Base-by-base conservation (phyloP, 2,888 invertebrate genomes). In the Magallana nippona region DNA sequence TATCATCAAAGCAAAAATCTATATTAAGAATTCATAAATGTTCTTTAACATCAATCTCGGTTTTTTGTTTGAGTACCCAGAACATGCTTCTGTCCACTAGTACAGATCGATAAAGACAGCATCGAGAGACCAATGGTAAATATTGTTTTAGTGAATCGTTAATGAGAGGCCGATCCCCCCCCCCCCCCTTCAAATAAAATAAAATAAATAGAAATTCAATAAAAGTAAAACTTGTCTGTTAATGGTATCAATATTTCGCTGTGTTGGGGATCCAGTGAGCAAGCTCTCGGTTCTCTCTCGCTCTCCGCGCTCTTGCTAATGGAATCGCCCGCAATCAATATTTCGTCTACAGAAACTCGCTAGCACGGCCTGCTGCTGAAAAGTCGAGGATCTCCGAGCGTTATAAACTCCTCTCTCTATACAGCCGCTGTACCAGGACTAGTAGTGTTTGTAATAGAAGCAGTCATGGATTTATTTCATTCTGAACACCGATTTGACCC, bases 291-390 rank as follows among this genome's bases (percentile, higher is more conserved):
- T 55, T 78, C 44, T n/a, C 44, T 44, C 55, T 44, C n/a, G n/a
- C 78, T 10, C 55, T 78, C 55, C 22, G 57, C 15, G 19, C 56
- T 32, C 15, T 79, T 57, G 79, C 57, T 57, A 57, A 79, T 79
- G 79, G 79, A 79, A 79, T 79, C 79, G 79, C 79, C 79, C 57
- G 79, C 79, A 57, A 79, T 79, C 79, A 79, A 79, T 79, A 79
- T 57, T 32, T 55, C 44, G 32, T 44, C 79, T 79, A 56, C 79
- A 79, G 79, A 79, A n/a, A 71, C 27, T 71, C 32, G 27, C 27
- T 13, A 71, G 15, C 71, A 44, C 44, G 27, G 62, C 22, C 11
- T 19, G 71, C 71, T 71, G 71, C 27, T 71, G 71, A 71, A 71
- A 71, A 44, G 44, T 44, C 71, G 15, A 22, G 71, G 71, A 71